Conservation (phyloP, 37 sponge, comb jelly and placozoan species). For the Beroe forskalii region DNA sequence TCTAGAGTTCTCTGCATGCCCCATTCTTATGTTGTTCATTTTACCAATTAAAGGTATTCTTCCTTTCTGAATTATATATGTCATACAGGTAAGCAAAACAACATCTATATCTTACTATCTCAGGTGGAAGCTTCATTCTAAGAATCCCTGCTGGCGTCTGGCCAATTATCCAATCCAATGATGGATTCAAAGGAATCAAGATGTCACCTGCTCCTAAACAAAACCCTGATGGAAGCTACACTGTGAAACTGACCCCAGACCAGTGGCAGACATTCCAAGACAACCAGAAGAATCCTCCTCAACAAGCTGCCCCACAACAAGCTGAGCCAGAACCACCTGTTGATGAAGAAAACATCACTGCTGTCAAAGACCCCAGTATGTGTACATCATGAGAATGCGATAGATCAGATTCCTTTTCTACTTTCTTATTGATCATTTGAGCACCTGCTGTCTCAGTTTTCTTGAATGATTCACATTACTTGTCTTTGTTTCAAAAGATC, state of each 20-base stretch:
- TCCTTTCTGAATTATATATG: too few relatives aligned
- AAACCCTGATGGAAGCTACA: conserved; percentile 36
- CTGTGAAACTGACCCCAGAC: conserved; percentile 3
- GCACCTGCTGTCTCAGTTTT: too few relatives aligned
- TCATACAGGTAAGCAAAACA: too few relatives aligned
- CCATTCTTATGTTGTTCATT: too few relatives aligned
- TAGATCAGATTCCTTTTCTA: too few relatives aligned
- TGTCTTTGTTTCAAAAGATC: too few relatives aligned
- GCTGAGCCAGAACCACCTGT: background rate
- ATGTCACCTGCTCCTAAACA: background rate
- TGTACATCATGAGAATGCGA: too few relatives aligned
- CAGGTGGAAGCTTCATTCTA: conserved; percentile 15
- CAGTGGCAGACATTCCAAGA: conserved; percentile 41
- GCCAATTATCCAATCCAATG: background rate
- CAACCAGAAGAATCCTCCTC: conserved; percentile 52
- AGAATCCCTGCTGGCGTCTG: conserved; percentile 9
- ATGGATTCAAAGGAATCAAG: conserved; percentile 27
- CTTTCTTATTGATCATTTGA: too few relatives aligned
- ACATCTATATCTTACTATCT: too few relatives aligned
- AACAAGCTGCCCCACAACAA: background rate
- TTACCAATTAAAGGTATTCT: too few relatives aligned
- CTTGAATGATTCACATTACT: too few relatives aligned
- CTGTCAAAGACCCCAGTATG: background rate
- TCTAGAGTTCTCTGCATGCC: too few relatives aligned
- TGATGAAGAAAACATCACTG: background rate